A percentile compares a stretch with the other conserved stretches of the same genome.
Conservation (phyloP, 2,888 invertebrate genomes). For the Ecdyonurus torrentis region DNA sequence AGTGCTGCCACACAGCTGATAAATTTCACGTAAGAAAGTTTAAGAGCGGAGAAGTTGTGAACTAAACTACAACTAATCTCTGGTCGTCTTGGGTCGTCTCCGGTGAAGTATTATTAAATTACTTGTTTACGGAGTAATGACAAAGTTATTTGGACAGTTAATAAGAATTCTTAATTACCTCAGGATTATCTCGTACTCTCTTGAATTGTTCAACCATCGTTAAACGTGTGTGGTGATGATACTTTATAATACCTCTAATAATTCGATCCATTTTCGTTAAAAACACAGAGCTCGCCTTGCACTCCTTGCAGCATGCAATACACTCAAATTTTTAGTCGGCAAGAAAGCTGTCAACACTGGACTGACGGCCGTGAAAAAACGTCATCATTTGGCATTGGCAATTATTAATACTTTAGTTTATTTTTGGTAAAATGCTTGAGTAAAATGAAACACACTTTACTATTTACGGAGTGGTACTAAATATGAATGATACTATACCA, state of each 20-base stretch:
- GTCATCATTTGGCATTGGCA: not conserved
- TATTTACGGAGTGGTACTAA: not conserved
- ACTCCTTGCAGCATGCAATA: not conserved
- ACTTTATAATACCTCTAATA: conserved; percentile 77
- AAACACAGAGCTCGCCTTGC: not conserved
- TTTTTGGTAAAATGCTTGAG: not conserved
- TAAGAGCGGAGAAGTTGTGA: not conserved
- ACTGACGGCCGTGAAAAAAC: not conserved
- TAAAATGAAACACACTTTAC: not conserved
- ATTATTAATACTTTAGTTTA: not conserved
- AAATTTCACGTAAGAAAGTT: not conserved
- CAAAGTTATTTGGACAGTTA: not conserved
- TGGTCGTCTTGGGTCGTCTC: no score
- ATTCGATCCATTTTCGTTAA: conserved; percentile 58
- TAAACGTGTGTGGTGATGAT: conserved; percentile 60
- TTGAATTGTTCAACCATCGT: conserved; percentile 87
- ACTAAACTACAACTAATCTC: no score
- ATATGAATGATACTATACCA: not conserved
- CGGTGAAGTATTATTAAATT: no score
- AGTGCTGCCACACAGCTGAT: not conserved
- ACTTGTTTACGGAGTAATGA: not conserved
- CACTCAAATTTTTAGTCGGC: not conserved
- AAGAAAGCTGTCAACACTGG: not conserved
- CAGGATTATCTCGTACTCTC: conserved; percentile 73
- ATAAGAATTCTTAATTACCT: conserved; percentile 39